Percentiles rank a stretch among this genome's conserved stretches.
Conservation (phyloP, 30 jellyfish, hydroid and myxozoan species). For the Cassiopea xamachana region DNA sequence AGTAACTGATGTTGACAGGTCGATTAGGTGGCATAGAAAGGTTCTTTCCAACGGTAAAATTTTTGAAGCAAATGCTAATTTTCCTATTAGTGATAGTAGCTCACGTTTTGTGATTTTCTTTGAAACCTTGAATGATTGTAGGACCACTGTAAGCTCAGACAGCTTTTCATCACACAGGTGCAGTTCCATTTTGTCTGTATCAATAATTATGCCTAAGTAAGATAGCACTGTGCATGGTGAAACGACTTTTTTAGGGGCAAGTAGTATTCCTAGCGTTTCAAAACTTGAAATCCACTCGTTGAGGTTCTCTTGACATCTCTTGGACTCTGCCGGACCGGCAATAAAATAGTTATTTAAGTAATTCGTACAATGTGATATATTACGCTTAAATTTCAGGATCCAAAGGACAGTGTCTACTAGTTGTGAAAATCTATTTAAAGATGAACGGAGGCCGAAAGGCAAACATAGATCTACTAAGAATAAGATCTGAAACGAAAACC, state of each 20-base stretch:
- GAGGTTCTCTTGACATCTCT: no score
- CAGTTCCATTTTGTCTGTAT: background rate
- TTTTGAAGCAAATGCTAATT: constrained; percentile 17
- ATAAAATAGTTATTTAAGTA: no score
- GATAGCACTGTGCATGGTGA: constrained; percentile 1
- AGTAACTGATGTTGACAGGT: constrained; percentile 3
- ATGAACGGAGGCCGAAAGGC: constrained; percentile 7
- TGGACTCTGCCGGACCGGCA: no score
- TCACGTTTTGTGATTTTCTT: constrained; percentile 32
- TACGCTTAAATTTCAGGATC: background rate
- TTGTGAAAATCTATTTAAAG: constrained; percentile 1
- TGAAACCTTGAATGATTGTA: background rate
- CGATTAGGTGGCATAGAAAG: constrained; percentile 10
- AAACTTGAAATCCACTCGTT: background rate
- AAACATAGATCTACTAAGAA: no score
- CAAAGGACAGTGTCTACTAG: constrained; percentile 23
- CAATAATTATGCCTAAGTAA: no score
- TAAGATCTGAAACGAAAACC: no score
- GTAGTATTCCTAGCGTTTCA: constrained; percentile 10
- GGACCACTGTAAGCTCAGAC: background rate
- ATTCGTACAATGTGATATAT: background rate
- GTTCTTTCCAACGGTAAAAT: background rate
- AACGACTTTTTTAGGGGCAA: constrained; percentile 27
- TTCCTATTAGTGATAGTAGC: constrained; percentile 33
- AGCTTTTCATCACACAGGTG: constrained; percentile 22